Evolutionary conservation across 1,140 invertebrate genomes (phyloP).

Genomic region (Brachionus koreanus): DNA sequence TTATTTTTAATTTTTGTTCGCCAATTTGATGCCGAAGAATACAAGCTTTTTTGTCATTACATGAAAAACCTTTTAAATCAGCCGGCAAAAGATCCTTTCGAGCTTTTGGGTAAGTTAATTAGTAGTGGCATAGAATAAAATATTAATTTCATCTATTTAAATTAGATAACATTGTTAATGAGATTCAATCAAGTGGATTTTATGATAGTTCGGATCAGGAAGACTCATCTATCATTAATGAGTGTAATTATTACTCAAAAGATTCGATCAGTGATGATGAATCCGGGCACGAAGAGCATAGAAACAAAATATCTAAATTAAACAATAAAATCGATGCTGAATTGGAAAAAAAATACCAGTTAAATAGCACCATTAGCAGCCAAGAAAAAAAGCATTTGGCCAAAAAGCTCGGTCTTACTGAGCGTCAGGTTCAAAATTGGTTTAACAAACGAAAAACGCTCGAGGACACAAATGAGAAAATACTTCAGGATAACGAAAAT

Average conservation of each 20-base stretch:
- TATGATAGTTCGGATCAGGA: neutral
- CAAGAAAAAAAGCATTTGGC: constrained; percentile 3
- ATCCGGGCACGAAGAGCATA: neutral
- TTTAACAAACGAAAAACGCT: constrained; percentile 27
- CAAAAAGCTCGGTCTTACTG: constrained; percentile 18
- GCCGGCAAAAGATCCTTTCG: neutral
- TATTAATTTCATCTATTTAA: no score
- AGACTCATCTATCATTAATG: constrained; percentile 1
- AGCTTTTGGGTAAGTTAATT: neutral
- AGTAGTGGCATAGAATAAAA: no score
- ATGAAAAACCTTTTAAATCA: neutral
- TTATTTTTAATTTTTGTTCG: neutral
- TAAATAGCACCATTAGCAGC: neutral
- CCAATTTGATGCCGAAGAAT: constrained; percentile 4
- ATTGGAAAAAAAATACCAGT: constrained; percentile 25
- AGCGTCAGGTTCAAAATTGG: constrained; percentile 41
- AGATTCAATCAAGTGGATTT: neutral
- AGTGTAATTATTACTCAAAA: constrained; percentile 17
- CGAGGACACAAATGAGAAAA: constrained; percentile 5
- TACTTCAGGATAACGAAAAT: neutral
- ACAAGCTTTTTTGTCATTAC: neutral
- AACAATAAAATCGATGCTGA: constrained; percentile 2
- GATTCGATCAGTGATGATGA: neutral
- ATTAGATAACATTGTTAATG: neutral
- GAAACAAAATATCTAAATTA: neutral